Percentiles rank a stretch among this genome's conserved stretches.
Evolutionary conservation across 2,888 invertebrate species (phyloP).

Genomic region (Lingula anatina): DNA sequence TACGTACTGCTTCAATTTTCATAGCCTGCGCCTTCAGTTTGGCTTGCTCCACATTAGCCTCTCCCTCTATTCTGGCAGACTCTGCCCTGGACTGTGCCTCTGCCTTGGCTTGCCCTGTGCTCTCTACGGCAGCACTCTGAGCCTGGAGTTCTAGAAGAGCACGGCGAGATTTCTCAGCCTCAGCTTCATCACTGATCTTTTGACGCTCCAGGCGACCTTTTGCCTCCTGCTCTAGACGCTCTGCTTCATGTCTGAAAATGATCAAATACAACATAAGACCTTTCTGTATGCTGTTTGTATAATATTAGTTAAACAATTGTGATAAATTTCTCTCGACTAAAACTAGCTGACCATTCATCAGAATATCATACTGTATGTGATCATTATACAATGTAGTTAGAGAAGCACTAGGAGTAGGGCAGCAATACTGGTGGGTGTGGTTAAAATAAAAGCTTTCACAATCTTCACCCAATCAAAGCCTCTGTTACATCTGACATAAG

Average conservation of each 20-base stretch:
- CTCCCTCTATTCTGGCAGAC: slow-evolving; percentile 54
- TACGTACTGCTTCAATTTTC: slow-evolving; percentile 54
- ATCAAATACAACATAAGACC: too few relatives aligned
- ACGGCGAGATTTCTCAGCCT: slow-evolving; percentile 53
- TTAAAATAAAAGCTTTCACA: too few relatives aligned
- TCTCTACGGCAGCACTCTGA: slow-evolving; percentile 55
- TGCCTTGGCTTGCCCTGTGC: slow-evolving; percentile 56
- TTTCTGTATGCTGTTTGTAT: too few relatives aligned
- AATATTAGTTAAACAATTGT: too few relatives aligned
- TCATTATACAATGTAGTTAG: too few relatives aligned
- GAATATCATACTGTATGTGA: too few relatives aligned
- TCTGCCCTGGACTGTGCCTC: slow-evolving; percentile 56
- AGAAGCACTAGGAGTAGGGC: too few relatives aligned
- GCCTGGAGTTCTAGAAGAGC: slow-evolving; percentile 54
- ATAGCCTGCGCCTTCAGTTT: slow-evolving; percentile 53
- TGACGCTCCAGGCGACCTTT: slow-evolving; percentile 55
- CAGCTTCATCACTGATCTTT: slow-evolving; percentile 55
- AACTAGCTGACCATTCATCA: too few relatives aligned
- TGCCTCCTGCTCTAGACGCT: slow-evolving; percentile 56
- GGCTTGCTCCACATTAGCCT: slow-evolving; percentile 56
- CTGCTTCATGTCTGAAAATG: slow-evolving; percentile 54
- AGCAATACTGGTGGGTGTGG: too few relatives aligned
- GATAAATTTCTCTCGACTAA: too few relatives aligned
- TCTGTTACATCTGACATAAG: too few relatives aligned
- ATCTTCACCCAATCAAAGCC: too few relatives aligned